A percentile compares a stretch with the other conserved stretches of the same genome.
Conservation (phyloP, 2,888 invertebrate genomes). For the Ennomos erosarius region DNA sequence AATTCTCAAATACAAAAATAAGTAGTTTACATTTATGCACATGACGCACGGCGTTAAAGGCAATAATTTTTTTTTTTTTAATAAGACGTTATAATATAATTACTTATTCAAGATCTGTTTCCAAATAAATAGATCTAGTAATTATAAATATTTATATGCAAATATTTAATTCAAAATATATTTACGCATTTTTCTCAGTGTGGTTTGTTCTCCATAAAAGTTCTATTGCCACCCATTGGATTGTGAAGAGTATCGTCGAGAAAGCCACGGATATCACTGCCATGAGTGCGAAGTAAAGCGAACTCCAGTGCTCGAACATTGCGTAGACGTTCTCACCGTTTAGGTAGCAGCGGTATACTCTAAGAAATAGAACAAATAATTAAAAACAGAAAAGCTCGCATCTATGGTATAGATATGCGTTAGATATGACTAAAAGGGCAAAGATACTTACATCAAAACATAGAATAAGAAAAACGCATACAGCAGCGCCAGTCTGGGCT, state of each 20-base stretch:
- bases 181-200: constrained; percentile 11
- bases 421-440: no score
- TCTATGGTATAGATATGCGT: no score
- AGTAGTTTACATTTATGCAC: no score
- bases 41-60: no score
- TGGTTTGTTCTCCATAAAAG: constrained; percentile 22
- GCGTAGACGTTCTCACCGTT: constrained; percentile 50
- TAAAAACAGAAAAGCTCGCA: no score
- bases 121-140: no score
- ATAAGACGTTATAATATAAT: no score
- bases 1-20: no score
- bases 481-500: constrained; percentile 41
- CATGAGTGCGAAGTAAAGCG: constrained; percentile 20
- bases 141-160: no score
- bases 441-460: constrained; percentile 49
- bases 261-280: neutral
- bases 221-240: constrained; percentile 41
- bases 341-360: constrained; percentile 43
- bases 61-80: no score
- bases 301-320: constrained; percentile 15
- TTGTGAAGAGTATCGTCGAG: constrained; percentile 24
- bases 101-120: no score
- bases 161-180: no score
- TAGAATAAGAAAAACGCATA: constrained; percentile 45
- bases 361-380: constrained; percentile 34